Conservation (phyloP, 2,888 invertebrate genomes). For the Pinctada fucata region DNA sequence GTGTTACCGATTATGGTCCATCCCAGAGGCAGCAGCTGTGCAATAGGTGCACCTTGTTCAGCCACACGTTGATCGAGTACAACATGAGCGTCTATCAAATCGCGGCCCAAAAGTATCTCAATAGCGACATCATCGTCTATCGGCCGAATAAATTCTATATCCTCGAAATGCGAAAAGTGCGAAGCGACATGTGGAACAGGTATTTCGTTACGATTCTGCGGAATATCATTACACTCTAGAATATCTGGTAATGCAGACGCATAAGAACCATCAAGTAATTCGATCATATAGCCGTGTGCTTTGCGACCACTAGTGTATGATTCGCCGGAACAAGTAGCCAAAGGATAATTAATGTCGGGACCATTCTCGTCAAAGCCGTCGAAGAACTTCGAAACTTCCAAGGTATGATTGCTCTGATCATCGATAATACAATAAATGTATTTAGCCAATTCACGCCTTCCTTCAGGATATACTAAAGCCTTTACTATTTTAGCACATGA, state of each 20-base stretch:
- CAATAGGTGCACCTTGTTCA: not conserved
- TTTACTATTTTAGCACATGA: conserved; percentile 23
- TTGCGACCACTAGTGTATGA: no score
- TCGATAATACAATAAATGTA: conserved; percentile 20
- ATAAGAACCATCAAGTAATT: no score
- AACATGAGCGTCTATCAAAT: conserved; percentile 26
- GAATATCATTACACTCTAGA: conserved; percentile 25
- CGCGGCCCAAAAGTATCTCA: conserved; percentile 28
- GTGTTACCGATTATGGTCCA: conserved; percentile 28
- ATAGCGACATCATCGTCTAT: conserved; percentile 5
- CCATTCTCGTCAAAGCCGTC: conserved; percentile 18
- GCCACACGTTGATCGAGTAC: conserved; percentile 23
- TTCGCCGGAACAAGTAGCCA: conserved; percentile 13
- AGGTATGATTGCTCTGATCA: conserved; percentile 21
- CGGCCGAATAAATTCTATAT: conserved; percentile 2
- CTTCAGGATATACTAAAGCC: conserved; percentile 10
- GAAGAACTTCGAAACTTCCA: conserved; percentile 2
- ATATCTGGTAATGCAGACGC: conserved; percentile 11
- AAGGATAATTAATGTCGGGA: conserved; percentile 7
- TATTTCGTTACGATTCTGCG: conserved; percentile 18
- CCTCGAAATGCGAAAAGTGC: not conserved
- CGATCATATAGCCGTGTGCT: no score
- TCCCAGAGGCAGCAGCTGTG: conserved; percentile 23
- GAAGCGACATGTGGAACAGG: conserved; percentile 7
- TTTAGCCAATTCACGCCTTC: not conserved